phyloP scores from a whole-genome alignment of 35 echinoderm and acorn worm genomes.

The Ophioderma brevispina region DNA sequence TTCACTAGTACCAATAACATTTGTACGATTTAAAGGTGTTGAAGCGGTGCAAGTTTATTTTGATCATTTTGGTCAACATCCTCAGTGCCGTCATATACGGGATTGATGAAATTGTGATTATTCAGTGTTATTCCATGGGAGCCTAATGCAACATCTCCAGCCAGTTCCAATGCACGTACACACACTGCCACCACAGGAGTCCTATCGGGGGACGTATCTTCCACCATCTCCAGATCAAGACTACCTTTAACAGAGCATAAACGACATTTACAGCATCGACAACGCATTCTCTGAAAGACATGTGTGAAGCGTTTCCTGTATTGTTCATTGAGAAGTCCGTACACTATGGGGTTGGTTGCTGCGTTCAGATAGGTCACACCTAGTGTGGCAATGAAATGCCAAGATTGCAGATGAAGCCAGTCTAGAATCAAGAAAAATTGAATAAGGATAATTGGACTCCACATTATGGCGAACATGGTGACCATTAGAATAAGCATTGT shows the following conservation, averaged over 20 bases:
- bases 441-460: constrained; percentile 12
- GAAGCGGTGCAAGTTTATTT: too few relatives aligned
- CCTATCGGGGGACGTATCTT: not conserved
- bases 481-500: constrained; percentile 25
- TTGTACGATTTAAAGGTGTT: too few relatives aligned
- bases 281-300: not conserved
- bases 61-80: too few relatives aligned
- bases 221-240: not conserved
- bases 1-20: too few relatives aligned
- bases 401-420: constrained; percentile 4
- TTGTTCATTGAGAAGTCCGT: constrained; percentile 20
- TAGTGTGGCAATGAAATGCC: not conserved
- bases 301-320: not conserved
- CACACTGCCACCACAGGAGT: not conserved
- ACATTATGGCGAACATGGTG: constrained; percentile 23
- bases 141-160: not conserved
- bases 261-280: not conserved
- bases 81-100: not conserved
- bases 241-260: not conserved
- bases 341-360: constrained; percentile 12
- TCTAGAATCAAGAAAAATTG: not conserved
- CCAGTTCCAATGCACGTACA: not conserved
- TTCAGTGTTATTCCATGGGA: not conserved
- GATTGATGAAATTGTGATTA: not conserved
- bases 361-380: constrained; percentile 16